Base-by-base conservation (phyloP, 2,113 vertebrate genomes). In the Orientallactaga bullata region DNA sequence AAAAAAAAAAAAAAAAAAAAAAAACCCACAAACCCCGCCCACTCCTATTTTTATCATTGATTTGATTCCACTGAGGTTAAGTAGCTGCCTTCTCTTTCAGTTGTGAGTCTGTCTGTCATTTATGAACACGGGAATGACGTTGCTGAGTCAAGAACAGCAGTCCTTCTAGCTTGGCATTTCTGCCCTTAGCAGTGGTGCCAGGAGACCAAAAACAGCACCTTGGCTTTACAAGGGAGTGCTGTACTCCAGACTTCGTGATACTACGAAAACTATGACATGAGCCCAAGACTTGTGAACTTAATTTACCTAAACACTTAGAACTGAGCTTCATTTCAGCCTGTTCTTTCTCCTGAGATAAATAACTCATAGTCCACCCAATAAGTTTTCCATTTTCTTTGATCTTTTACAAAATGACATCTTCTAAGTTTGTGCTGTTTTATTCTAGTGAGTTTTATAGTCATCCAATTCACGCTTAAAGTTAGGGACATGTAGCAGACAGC, bases 351-450 rank as follows among this genome's bases (percentile, higher is more conserved):
- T 80, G 69, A 92, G 61, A 82, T 60, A 61, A 30, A 21, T 82
- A 21, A 42, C 7, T 35, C n/a, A 55, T 12, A 39, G 71, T 77
- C 84, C 42, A 65, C 24, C 63, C 20, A 39, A 24, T 71, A 23
- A 81, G 58, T 21, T 87, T 85, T 71, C 23, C n/a, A 51, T 83
- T 82, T 89, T n/a, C 39, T 69, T 85, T 74, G 28, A 78, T 90
- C 55, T 87, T 84, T 84, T 63, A 20, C 35, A 78, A 61, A 72
- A 86, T 87, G 18, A 26, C 2, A n/a, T 65, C 65, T 78, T 65
- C 65, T 78, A 86, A 63, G 20, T 78, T 74, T 68, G 92, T 63
- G 86, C 30, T 9, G 66, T 89, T 83, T 91, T n/a, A n/a, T 23
- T 15, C 24, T 78, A 37, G 18, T 55, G 58, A 89, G 28, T 82